Base-by-base conservation (phyloP, 2,888 invertebrate species). In the Sisyra nigra region DNA sequence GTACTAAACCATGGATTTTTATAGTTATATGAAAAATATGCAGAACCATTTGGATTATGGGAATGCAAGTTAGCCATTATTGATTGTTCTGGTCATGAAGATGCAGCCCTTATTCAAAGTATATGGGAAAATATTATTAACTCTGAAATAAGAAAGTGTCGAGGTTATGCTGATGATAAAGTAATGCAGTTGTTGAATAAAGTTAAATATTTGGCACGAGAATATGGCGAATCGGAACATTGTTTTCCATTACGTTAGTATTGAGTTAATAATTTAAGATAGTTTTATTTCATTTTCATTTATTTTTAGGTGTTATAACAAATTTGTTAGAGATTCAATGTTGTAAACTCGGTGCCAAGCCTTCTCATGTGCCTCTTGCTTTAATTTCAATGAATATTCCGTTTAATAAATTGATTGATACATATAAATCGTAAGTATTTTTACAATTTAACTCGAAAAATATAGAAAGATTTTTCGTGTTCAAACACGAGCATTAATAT, bases 41-140 rank as follows among this genome's bases (percentile, higher is more conserved):
- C 93, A 1, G 89, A 91, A 54, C 83, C 83, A 3, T 86, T 86
- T 60, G 77, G 84, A 52, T 68, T 96, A 34, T 84, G 88, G 77
- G 93, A 94, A 63, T 87, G 91, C 60, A 91, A 96, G 63, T 67
- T 98, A 45, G 88, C 91, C 5, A 93, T 98, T 49, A 79, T 97
- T 38, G 86, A 93, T 54, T 93, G 92, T 59, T 92, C 94, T 5
- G 89, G 92, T 10, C 87, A 93, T 62, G 82, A 84, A 53, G 94
- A 97, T 59, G 74, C 80, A 0, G 69, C 83, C 45, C 67, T 94
- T 8, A 83, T 97, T 36, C 88, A 93, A 62, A 80, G 80, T 44
- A 82, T 94, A 42, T 96, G 96, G 94, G 79, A 78, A 47, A 82
- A 87, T 57, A 88, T 97, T 44, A 69, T 84, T 46, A 65, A 71